These are phyloP conservation scores for Sisor rabdophorus DNA, from an alignment of 2,113 vertebrate species.

Conservation along the genomic window DNA sequence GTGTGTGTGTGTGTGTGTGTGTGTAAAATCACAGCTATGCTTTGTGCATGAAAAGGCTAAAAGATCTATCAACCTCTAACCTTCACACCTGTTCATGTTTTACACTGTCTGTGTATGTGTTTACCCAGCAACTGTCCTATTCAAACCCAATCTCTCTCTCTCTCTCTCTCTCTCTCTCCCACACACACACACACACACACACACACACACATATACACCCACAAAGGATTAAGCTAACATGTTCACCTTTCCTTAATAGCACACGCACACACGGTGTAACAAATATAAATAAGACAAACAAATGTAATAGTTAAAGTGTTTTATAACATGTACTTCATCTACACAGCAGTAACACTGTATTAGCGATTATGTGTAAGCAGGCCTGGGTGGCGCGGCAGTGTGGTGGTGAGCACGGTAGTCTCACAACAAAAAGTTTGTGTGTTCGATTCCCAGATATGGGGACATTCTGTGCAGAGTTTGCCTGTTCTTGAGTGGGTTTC, in stretches of 20 bases:
- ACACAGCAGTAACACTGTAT: background rate
- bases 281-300: background rate
- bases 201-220: background rate
- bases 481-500: no score
- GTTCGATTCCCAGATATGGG: no score
- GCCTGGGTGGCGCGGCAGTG: no score
- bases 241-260: conserved; percentile 28
- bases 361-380: no score
- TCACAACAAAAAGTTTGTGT: no score
- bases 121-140: conserved; percentile 26
- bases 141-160: no score
- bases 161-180: no score
- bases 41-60: conserved; percentile 12
- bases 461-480: no score
- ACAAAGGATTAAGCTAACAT: background rate
- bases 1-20: no score
- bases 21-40: background rate
- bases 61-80: background rate
- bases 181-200: no score
- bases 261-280: conserved; percentile 10
- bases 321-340: background rate
- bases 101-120: conserved; percentile 15
- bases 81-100: conserved; percentile 23
- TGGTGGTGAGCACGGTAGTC: no score
- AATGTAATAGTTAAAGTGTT: background rate